Base-by-base conservation (phyloP, 2,888 invertebrate species). In the Ophion costatus region DNA sequence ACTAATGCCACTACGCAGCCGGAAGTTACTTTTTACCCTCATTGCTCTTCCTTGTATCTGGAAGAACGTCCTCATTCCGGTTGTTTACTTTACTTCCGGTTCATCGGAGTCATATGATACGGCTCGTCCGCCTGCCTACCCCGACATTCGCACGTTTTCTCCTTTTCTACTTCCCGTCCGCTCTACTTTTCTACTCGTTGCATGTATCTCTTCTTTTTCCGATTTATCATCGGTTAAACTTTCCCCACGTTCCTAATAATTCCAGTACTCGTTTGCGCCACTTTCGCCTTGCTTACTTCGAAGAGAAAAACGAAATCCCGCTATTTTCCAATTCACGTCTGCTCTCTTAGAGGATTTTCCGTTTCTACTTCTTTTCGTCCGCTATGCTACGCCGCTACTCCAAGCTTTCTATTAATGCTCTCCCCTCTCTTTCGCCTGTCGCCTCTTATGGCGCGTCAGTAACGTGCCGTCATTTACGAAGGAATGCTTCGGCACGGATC, bases 291-390 rank as follows among this genome's bases (percentile, higher is more conserved):
- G 10, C 0, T 10, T 45, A 14, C 14, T 45, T 45, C 45, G 10
- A 0, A 45, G 3, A 9, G 14, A 45, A 42, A 42, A 42, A 42
- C 59, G 20, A 14, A 38, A 29, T 59, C 42, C 10, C 17, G 29
- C 51, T 6, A 38, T 61, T 45, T 42, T 42, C 38, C 29, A 20
- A 69, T 22, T 29, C 42, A 17, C 45, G 33, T 11, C n/a, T 17
- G 7, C 11, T 24, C 51, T n/a, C 24, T 38, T 14, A 2, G 57
- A 20, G 29, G 33, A 71, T 38, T 74, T 57, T 61, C 67, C 64
- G 17, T 73, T 59, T 75, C 61, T 59, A 64, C 59, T 67, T 76
- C 59, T 6, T 61, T 64, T 75, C 83, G 69, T 69, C 61, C 63
- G 59, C 64, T 33, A 33, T 24, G 56, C 29, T 71, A 71, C 74